Percentiles rank a stretch among this genome's conserved stretches.
Conservation (phyloP, 2,113 vertebrate genomes). For the Dolichallabes microphthalmus region DNA sequence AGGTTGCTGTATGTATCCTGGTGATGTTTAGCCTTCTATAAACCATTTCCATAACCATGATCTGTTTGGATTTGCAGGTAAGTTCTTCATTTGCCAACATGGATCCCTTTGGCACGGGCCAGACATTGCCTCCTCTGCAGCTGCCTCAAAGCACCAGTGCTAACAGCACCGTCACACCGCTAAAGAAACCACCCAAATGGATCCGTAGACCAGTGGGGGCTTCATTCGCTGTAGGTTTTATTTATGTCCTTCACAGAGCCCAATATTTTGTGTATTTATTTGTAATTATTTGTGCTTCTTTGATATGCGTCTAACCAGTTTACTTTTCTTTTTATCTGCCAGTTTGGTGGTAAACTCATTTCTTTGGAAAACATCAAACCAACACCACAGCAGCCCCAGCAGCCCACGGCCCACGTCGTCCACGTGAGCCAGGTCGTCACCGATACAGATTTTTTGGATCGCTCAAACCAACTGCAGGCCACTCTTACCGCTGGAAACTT, state of each 20-base stretch:
- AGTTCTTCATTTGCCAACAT: slow-evolving; percentile 89
- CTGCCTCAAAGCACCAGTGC: slow-evolving; percentile 76
- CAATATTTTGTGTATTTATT: not conserved
- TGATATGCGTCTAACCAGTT: not conserved
- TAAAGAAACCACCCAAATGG: slow-evolving; percentile 97
- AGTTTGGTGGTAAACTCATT: slow-evolving; percentile 96
- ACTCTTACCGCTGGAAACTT: slow-evolving; percentile 80
- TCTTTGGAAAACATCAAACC: slow-evolving; percentile 79
- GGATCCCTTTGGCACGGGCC: slow-evolving; percentile 91
- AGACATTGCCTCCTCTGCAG: slow-evolving; percentile 85
- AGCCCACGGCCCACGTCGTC: slow-evolving; percentile 67
- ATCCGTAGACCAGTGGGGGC: slow-evolving; percentile 88
- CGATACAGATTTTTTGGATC: slow-evolving; percentile 81
- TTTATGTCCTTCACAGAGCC: not conserved
- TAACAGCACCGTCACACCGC: slow-evolving; percentile 72
- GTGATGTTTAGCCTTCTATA: not conserved
- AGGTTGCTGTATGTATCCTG: not conserved
- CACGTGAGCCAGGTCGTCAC: slow-evolving; percentile 92
- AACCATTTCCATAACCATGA: not conserved
- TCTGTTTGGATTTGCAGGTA: slow-evolving; percentile 71
- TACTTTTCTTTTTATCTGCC: not conserved
- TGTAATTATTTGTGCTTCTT: not conserved
- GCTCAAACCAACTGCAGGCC: slow-evolving; percentile 84
- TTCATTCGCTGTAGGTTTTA: slow-evolving; percentile 84
- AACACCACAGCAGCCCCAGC: slow-evolving; percentile 70